A percentile compares a stretch with the other conserved stretches of the same genome.
These are phyloP conservation scores for Leucoma salicis DNA, from an alignment of 2,888 invertebrate species.

Conservation along the genomic window DNA sequence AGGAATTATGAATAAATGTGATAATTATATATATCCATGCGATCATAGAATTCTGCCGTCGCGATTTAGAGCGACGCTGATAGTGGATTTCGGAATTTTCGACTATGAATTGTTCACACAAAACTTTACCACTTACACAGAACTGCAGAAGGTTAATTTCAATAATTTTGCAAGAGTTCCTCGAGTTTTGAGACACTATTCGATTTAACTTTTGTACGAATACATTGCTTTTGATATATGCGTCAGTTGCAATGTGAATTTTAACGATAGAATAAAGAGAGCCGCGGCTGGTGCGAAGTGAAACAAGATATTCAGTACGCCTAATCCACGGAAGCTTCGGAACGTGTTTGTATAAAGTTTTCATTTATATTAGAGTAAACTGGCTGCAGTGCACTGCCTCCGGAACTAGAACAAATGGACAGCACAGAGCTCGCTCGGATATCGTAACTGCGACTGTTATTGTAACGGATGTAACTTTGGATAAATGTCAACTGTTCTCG, in stretches of 20 bases:
- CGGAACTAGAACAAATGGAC: conserved; percentile 75
- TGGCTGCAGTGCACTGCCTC: conserved; percentile 40
- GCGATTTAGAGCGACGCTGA: too few relatives aligned
- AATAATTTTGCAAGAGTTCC: conserved; percentile 36
- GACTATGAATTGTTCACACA: conserved; percentile 32
- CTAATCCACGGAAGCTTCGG: conserved; percentile 55
- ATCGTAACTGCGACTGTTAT: conserved; percentile 75
- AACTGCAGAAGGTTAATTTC: conserved; percentile 16
- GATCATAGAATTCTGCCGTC: too few relatives aligned
- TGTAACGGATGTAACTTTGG: conserved; percentile 79
- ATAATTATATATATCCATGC: too few relatives aligned
- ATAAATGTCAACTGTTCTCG: conserved; percentile 77
- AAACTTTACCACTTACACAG: conserved; percentile 28
- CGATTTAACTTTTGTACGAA: neutral
- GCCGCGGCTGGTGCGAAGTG: conserved; percentile 20
- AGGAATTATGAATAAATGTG: too few relatives aligned
- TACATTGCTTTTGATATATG: conserved; percentile 21
- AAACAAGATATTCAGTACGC: conserved; percentile 39
- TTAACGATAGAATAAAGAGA: conserved; percentile 58
- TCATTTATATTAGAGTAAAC: conserved; percentile 66
- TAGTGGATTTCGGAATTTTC: too few relatives aligned
- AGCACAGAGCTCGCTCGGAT: conserved; percentile 57
- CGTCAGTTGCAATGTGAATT: conserved; percentile 56
- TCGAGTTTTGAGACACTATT: neutral
- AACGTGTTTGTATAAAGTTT: conserved; percentile 70